Evolutionary conservation across 2,113 vertebrate species (phyloP), one percentile per base, ranked within the genome.

Genomic region (Lanius collurio): DNA sequence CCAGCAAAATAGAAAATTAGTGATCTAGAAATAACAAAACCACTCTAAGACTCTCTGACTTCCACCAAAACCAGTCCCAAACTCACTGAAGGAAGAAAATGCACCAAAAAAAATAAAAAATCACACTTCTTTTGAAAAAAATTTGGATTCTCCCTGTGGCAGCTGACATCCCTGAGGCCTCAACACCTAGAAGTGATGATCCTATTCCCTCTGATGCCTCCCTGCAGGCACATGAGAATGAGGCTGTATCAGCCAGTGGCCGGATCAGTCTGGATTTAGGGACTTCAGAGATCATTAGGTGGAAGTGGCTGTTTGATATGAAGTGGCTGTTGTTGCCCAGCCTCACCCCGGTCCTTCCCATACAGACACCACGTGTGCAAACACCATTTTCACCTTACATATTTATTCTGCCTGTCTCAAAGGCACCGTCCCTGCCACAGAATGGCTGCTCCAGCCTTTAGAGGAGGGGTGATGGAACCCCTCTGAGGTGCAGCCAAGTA

Each of bases 391-490:
- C 71, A 79, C 1, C 0, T 89, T 28, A 35, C 64, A 30, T 39
- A 28, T 56, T 89, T 77, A 39, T 59, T 85, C 49, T 87, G 37
- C 47, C 21, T 17, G 6, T 60, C 69, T 64, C 77, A 81, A 10
- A 78, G 56, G 47, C 64, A 47, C 56, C 5, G 0, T 50, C 81
- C 13, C 64, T 35, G 47, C 64, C 87, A n/a, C 0, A 3, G 81
- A 64, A 60, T 67, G 69, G 39, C 44, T 39, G 21, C 83, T 89
- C 37, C 87, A 68, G 56, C 57, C 56, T 31, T 60, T 89, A 74
- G 78, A 27, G 44, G 73, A 56, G 62, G 41, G 81, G 59, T 84
- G 74, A 30, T 82, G 74, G 81, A 90, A 64, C 74, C 83, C 84
- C 84, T 78, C 81, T 68, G 87, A 93, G 87, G 49, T 0, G 3